Evolutionary conservation across 2,888 invertebrate species (phyloP), one percentile per base, ranked within the genome.

Genomic region (Pheosia tremula): DNA sequence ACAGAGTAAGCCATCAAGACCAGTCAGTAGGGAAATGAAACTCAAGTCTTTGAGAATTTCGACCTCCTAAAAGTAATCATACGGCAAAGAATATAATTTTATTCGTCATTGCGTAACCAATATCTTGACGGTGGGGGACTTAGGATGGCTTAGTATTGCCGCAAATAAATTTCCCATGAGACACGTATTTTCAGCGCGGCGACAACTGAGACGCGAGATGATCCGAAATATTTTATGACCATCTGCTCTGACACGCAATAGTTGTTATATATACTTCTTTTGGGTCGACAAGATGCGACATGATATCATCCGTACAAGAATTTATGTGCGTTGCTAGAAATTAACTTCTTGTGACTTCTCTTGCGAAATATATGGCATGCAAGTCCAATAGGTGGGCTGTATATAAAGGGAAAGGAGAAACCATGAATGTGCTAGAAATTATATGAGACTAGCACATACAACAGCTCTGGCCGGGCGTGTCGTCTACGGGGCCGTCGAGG

Each of bases 81-180:
- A n/a, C 47, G n/a, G 9, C 4, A 9, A 47, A 47, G n/a, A 47
- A 47, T 47, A 47, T 47, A 47, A 47, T 47, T 47, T 47, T 47
- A 47, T 47, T 47, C 47, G 50, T 50, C 50, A 50, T 50, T 50
- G 24, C 24, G 50, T 50, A 24, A 13, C 13, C 50, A 13, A 50
- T 50, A 50, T 7, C 24, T 24, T 7, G 50, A 50, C 24, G 24
- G 50, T 24, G 50, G 24, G 10, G 24, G 50, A 13, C 8, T 50
- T 50, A 50, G 8, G 50, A 24, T 75, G 78, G 83, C 84, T 86
- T 82, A 85, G 85, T 82, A 82, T 82, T 50, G 50, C 87, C 86
- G 85, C 88, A 88, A 86, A 85, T 86, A 88, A 88, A 92, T 92
- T 91, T 90, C 91, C 91, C 92, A 69, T 36, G 91, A 86, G 92